Base-by-base conservation (phyloP, 2,888 invertebrate genomes). In the Drosophila multiciliata region DNA sequence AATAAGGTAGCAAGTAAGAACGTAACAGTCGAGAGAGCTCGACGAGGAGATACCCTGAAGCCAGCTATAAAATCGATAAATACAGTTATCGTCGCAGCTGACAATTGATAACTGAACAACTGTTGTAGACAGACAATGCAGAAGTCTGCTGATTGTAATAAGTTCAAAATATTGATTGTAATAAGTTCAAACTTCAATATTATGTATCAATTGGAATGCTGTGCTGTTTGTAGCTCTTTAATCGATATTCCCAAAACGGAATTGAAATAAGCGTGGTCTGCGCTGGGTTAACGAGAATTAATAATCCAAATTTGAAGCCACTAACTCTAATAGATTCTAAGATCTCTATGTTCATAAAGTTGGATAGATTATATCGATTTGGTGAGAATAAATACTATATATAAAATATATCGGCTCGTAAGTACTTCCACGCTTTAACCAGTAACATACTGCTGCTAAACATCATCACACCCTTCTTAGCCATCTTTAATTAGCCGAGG, bases 1-100 rank as follows among this genome's bases (percentile, higher is more conserved):
- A 63, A 62, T 61, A 66, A 40, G 57, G 40, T 20, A 57, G 49
- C 20, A 69, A 64, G 66, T 68, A 75, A 50, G 75, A 45, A 26
- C 1, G 45, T 4, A 4, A 45, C 8, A 45, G 15, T 23, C 23
- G 8, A 23, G 8, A 7, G 42, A 45, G 23, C 23, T 15, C 4
- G 45, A 45, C 23, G 23, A 23, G 45, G 1, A 15, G 23, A 45
- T 45, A 23, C 45, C 23, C 23, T 15, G 15, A 23, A 1, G 7
- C 15, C n/a, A n/a, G n/a, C 7, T 7, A 45, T 15, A 7, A 12
- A 20, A 12, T 45, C 20, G 45, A 15, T 20, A 8, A 17, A 23
- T 5, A 12, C 20, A 20, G 1, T 20, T 45, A 15, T 20, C 20
- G 12, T 1, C 12, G 1, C 20, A 3, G 20, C 0, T 29, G 29